These are phyloP conservation scores for rabbit (Oryctolagus cuniculus) DNA, from an alignment of 2,113 vertebrate genomes.

Conservation along the genomic window DNA sequence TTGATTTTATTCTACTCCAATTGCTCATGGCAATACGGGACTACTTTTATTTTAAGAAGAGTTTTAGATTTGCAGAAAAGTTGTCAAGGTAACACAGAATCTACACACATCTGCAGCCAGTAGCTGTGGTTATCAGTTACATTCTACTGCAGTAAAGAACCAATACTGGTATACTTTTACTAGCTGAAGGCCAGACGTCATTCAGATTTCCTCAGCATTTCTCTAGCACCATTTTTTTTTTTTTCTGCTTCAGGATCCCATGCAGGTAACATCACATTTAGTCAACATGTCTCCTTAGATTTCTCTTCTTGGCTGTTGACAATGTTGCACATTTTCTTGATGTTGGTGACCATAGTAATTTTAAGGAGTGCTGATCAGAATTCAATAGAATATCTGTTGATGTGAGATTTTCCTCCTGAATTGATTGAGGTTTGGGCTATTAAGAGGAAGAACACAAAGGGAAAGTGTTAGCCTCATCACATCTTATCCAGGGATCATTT, in stretches of 20 bases:
- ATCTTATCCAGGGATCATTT: not conserved
- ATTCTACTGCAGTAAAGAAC: not conserved
- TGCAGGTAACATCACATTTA: not conserved
- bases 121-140: not conserved
- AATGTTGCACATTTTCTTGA: not conserved
- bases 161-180: no score
- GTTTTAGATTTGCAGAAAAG: not conserved
- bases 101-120: not conserved
- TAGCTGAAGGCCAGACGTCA: not conserved
- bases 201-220: not conserved
- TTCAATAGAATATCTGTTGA: not conserved
- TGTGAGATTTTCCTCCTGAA: not conserved
- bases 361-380: not conserved
- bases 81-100: not conserved
- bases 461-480: not conserved
- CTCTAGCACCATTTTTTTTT: no score
- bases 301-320: not conserved
- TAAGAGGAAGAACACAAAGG: not conserved
- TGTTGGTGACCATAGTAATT: constrained; percentile 3
- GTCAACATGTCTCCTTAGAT: not conserved
- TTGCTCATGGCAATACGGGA: not conserved
- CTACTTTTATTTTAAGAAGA: not conserved
- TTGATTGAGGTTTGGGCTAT: not conserved
- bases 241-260: not conserved
- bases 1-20: not conserved